These are phyloP conservation scores for Malurus elegans DNA, from an alignment of 2,113 vertebrate genomes.

Conservation along the genomic window DNA sequence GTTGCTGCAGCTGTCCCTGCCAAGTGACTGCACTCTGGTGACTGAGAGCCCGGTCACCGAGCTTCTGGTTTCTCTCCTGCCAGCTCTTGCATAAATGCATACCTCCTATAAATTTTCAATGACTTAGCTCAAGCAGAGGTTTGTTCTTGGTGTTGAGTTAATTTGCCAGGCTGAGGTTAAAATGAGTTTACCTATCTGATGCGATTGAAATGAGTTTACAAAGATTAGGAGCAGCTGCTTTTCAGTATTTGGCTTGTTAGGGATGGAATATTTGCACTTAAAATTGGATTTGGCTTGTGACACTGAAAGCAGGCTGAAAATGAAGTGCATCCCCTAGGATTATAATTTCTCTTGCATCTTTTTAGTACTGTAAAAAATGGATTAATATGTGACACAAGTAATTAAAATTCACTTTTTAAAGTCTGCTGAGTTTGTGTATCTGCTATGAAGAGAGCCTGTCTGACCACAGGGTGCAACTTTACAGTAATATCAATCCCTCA, in stretches of 20 bases:
- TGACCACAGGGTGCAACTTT: not conserved
- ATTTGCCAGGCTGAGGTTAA: not conserved
- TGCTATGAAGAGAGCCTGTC: not conserved
- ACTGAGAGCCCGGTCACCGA: fast-evolving
- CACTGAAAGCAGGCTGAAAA: not conserved
- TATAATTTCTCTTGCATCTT: not conserved
- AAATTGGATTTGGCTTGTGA: not conserved
- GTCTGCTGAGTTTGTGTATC: not conserved
- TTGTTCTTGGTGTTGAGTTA: not conserved
- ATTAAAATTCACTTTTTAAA: not conserved
- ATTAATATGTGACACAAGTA: not conserved
- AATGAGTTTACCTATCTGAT: not conserved
- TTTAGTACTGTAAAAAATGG: not conserved
- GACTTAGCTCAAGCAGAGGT: not conserved
- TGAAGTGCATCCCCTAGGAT: not conserved
- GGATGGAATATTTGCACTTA: not conserved
- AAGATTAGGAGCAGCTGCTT: not conserved
- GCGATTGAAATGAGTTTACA: not conserved
- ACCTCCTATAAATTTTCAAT: not conserved
- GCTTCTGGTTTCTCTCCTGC: not conserved
- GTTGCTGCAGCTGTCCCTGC: not conserved
- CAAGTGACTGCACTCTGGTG: not conserved
- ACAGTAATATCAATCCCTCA: fast-evolving
- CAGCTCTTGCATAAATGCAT: not conserved
- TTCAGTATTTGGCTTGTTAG: not conserved